Percentiles rank a stretch among this genome's conserved stretches.
phyloP scores from a whole-genome alignment of 2,797 vertebrate genomes.

The Pseudochirops corinnae region DNA sequence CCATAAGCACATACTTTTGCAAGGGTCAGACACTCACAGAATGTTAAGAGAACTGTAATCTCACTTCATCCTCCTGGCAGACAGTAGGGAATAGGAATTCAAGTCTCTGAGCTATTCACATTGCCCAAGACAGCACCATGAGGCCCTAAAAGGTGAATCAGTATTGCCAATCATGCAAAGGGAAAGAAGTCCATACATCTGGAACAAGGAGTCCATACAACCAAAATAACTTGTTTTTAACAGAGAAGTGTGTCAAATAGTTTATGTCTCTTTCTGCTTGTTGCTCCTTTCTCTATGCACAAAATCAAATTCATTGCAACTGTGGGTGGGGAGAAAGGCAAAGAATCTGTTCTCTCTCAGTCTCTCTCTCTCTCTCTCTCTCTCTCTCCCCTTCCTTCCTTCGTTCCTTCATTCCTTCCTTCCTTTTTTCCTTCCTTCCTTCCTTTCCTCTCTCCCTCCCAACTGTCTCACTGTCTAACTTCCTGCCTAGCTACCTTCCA shows the following conservation, averaged over 20 bases:
- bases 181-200: not conserved
- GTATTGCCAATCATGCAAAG: not conserved
- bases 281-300: not conserved
- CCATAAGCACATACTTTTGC: not conserved
- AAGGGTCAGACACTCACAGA: slow-evolving; percentile 15
- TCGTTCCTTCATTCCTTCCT: too few species aligned
- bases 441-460: too few species aligned
- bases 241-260: not conserved
- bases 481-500: not conserved
- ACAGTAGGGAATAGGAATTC: not conserved
- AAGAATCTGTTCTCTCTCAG: too few species aligned
- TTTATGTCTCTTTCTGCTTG: not conserved
- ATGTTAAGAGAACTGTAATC: slow-evolving; percentile 35
- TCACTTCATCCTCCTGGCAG: slow-evolving; percentile 35
- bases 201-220: not conserved
- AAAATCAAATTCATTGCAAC: not conserved
- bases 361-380: too few species aligned
- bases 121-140: not conserved
- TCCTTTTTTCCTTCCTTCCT: too few species aligned
- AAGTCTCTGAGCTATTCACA: not conserved
- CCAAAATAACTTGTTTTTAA: not conserved
- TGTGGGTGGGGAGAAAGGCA: not conserved
- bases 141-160: slow-evolving; percentile 32
- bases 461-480: not conserved
- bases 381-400: too few species aligned